A percentile compares a stretch with the other conserved stretches of the same genome.
Conservation (phyloP, 1,140 invertebrate species). For the Arion vulgaris region DNA sequence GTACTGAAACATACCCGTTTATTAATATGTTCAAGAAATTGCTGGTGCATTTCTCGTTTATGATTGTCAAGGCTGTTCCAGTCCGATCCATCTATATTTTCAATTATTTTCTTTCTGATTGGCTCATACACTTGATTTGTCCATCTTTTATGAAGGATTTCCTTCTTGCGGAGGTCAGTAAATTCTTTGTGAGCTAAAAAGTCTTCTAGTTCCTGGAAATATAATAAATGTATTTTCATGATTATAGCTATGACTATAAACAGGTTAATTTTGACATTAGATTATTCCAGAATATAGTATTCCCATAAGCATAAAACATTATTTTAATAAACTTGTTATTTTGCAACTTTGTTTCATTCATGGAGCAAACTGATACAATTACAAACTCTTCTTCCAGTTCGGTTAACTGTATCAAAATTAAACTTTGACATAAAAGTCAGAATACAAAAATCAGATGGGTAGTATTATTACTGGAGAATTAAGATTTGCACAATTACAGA, state of each 20-base stretch:
- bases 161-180: constrained; percentile 63
- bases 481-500: no score
- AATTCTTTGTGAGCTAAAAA: constrained; percentile 59
- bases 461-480: no score
- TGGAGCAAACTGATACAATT: no score
- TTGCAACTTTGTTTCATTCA: no score
- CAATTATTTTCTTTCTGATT: constrained; percentile 62
- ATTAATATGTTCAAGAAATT: constrained; percentile 69
- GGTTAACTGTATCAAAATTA: no score
- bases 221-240: neutral
- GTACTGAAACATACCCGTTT: constrained; percentile 56
- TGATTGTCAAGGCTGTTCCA: constrained; percentile 60
- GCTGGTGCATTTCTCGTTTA: constrained; percentile 65
- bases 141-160: constrained; percentile 69
- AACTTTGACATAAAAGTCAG: no score
- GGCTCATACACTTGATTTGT: constrained; percentile 68
- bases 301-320: no score
- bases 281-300: neutral
- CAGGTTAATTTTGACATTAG: no score
- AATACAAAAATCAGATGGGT: no score
- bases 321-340: neutral
- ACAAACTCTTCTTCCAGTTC: no score
- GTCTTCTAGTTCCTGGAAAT: constrained; percentile 59
- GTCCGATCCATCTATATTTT: constrained; percentile 60
- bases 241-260: neutral